Evolutionary conservation across 2,797 vertebrate species (phyloP), one percentile per base, ranked within the genome.

Genomic region (Luscinia megarhynchos): DNA sequence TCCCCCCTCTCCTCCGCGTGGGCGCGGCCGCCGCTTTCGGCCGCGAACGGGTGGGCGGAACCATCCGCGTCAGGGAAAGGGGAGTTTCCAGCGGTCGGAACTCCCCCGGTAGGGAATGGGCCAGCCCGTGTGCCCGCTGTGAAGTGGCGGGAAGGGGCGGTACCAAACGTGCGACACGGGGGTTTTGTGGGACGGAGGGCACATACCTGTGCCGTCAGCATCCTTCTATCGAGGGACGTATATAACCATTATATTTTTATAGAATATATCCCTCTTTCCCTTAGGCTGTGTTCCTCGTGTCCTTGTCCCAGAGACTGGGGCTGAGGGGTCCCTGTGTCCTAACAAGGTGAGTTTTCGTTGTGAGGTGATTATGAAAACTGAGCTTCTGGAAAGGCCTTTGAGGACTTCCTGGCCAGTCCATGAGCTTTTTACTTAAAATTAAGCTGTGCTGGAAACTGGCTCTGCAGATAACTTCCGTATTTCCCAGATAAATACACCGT

Each of bases 11-110:
- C 2, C 16, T 14, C 15, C 6, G 3, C n/a, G 22, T 85, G 62
- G 30, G 45, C 24, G 8, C 63, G 59, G 2, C 84, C 40, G 24
- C 7, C 10, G 11, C 15, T 12, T 7, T 15, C 3, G 5, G 51
- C 27, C n/a, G 13, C 14, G 2, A 73, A 40, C 5, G 24, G 51
- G 58, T 5, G 23, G 66, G 62, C 17, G 54, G 41, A 43, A 51
- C 73, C 57, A 78, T n/a, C 8, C 5, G 4, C 17, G 16, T 12
- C 7, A 18, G 7, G 10, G 1, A 29, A 29, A 22, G 77, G 76
- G 63, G 22, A 50, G 23, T 1, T 2, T 7, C 2, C 0, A 3
- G 18, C 10, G 0, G 5, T 4, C 2, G 3, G 7, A 9, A 2
- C 12, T 40, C 68, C 62, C 43, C 10, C 8, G 5, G 3, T 3